These are phyloP conservation scores for Heliconius eleuchia DNA, from an alignment of 1,140 invertebrate genomes.

Conservation along the genomic window DNA sequence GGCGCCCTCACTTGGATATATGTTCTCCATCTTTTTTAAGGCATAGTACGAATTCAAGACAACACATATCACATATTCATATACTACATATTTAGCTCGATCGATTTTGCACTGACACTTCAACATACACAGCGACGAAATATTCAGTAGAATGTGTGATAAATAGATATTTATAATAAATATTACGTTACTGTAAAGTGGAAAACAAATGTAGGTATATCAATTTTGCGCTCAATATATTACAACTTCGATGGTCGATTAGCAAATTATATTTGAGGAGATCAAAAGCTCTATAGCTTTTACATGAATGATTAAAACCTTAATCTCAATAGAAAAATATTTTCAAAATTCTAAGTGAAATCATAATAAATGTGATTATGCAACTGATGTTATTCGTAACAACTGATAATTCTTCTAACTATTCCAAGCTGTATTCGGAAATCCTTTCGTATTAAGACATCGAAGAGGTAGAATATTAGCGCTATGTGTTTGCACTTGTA, in stretches of 20 bases:
- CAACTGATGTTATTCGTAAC: conserved; percentile 12
- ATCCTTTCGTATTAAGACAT: conserved; percentile 28
- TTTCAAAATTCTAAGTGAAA: not conserved
- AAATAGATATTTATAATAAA: conserved; percentile 36
- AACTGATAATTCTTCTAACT: conserved; percentile 6
- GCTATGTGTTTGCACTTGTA: conserved; percentile 73
- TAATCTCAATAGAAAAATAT: not conserved
- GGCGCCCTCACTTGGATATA: conserved; percentile 49
- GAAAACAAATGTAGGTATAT: not conserved
- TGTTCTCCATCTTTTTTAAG: conserved; percentile 46
- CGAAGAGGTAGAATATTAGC: conserved; percentile 70
- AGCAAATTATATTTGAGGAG: not conserved
- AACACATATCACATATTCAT: conserved; percentile 49
- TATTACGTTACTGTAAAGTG: conserved; percentile 21
- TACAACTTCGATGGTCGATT: conserved; percentile 54
- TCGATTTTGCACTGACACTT: conserved; percentile 82
- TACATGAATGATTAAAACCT: not conserved
- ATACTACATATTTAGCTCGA: conserved; percentile 60
- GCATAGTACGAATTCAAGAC: conserved; percentile 58
- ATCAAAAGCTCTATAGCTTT: not conserved
- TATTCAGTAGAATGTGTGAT: conserved; percentile 53
- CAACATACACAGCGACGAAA: conserved; percentile 60
- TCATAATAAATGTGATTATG: not conserved
- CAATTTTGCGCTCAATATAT: conserved; percentile 63
- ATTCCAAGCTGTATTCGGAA: not conserved